A percentile compares a stretch with the other conserved stretches of the same genome.
These are phyloP conservation scores for Alectura lathami DNA, from an alignment of 2,113 vertebrate genomes.

Conservation along the genomic window DNA sequence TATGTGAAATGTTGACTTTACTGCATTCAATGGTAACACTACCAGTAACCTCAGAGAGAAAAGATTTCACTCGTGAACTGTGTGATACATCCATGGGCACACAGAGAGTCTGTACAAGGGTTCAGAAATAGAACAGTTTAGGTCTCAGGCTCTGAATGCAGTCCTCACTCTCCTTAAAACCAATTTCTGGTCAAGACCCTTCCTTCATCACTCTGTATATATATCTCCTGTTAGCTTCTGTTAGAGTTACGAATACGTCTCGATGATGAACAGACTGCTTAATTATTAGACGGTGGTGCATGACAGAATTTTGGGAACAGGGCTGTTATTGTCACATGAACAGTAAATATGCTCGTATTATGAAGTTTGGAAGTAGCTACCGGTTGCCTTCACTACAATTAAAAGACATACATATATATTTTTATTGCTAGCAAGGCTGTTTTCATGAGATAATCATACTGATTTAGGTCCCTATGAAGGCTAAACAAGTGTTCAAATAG, in stretches of 20 bases:
- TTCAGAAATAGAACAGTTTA: background rate
- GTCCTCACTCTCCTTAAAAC: background rate
- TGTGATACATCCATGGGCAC: background rate
- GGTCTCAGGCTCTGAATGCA: background rate
- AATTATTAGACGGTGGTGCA: conserved; percentile 47
- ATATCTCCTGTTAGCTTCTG: background rate
- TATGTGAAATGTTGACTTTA: background rate
- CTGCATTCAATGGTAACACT: background rate
- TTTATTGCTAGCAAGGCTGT: background rate
- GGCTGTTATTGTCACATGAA: background rate
- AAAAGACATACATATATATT: background rate
- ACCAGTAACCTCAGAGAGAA: background rate
- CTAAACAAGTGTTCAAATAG: background rate
- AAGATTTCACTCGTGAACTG: background rate
- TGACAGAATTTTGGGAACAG: conserved; percentile 36
- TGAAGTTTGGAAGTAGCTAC: background rate
- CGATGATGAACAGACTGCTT: conserved; percentile 44
- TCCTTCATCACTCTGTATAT: background rate
- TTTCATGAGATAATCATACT: background rate
- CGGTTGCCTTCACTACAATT: background rate
- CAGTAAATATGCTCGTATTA: conserved; percentile 9
- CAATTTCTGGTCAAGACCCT: background rate
- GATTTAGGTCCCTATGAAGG: background rate
- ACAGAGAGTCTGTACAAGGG: background rate
- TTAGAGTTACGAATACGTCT: background rate